These are phyloP conservation scores for Tylochromis polylepis DNA, from an alignment of 2,113 vertebrate species.

Conservation along the genomic window DNA sequence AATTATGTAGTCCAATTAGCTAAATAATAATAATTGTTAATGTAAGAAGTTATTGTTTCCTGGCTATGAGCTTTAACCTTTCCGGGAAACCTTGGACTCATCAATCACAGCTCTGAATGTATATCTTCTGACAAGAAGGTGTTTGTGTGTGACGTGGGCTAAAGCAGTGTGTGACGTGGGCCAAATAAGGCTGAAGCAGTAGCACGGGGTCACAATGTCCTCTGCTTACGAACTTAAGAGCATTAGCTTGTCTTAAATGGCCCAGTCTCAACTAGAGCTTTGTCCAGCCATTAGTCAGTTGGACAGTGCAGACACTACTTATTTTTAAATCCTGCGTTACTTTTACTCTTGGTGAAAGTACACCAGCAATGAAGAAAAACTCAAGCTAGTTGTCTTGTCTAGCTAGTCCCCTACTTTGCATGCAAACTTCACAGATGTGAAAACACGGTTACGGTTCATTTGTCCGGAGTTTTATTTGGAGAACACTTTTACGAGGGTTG, in stretches of 20 bases:
- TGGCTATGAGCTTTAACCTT: background rate
- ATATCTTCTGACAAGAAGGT: background rate
- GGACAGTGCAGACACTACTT: background rate
- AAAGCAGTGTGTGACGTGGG: background rate
- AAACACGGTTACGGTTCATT: background rate
- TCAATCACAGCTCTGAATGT: background rate
- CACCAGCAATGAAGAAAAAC: background rate
- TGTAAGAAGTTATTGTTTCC: background rate
- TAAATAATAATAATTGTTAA: background rate
- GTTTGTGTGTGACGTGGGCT: background rate
- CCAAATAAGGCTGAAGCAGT: background rate
- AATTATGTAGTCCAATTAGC: background rate
- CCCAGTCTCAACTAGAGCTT: slow-evolving; percentile 29
- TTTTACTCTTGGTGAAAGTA: background rate
- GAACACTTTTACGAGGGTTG: background rate
- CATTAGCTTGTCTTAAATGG: slow-evolving; percentile 62
- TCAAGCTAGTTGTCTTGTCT: background rate
- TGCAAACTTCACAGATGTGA: background rate
- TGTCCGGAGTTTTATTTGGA: slow-evolving; percentile 21
- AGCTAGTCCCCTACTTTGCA: background rate
- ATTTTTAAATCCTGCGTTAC: background rate
- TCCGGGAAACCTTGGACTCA: background rate
- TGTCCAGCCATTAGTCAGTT: slow-evolving; percentile 26
- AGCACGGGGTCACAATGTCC: slow-evolving; percentile 62
- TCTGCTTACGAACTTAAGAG: slow-evolving; percentile 74